phyloP scores from a whole-genome alignment of 2,888 invertebrate genomes.

The Venustoraphidia nigricollis region DNA sequence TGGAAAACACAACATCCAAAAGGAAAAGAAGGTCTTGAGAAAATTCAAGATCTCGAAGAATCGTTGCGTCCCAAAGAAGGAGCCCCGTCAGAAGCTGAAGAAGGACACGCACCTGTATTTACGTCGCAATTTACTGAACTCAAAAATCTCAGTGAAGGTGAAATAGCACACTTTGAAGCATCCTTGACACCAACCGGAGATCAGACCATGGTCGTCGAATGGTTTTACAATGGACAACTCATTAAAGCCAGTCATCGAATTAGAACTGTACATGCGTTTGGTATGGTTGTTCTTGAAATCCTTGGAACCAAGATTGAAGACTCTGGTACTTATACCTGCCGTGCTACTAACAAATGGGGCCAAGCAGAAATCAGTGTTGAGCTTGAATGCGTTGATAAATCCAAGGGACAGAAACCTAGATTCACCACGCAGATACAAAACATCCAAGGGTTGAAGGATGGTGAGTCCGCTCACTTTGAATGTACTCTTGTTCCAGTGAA shows the following conservation, averaged over 20 bases:
- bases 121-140: conserved; percentile 76
- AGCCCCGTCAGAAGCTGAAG: conserved; percentile 51
- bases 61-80: conserved; percentile 59
- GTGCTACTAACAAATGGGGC: conserved; percentile 81
- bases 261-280: conserved; percentile 90
- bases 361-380: conserved; percentile 72
- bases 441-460: conserved; percentile 74
- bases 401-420: conserved; percentile 71
- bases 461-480: conserved; percentile 89
- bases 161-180: conserved; percentile 95
- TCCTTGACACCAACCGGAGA: conserved; percentile 87
- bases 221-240: conserved; percentile 88
- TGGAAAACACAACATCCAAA: conserved; percentile 88
- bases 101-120: conserved; percentile 74
- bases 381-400: conserved; percentile 68
- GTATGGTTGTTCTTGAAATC: conserved; percentile 93
- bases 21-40: conserved; percentile 83
- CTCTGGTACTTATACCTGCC: conserved; percentile 76
- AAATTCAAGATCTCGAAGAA: conserved; percentile 81
- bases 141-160: conserved; percentile 77
- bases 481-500: conserved; percentile 87
- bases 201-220: conserved; percentile 87
- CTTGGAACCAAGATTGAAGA: conserved; percentile 87
- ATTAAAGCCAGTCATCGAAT: conserved; percentile 80
- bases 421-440: conserved; percentile 80